A percentile compares a stretch with the other conserved stretches of the same genome.
These are phyloP conservation scores for Corynorhinus townsendii DNA, from an alignment of 2,113 vertebrate genomes.

Conservation along the genomic window DNA sequence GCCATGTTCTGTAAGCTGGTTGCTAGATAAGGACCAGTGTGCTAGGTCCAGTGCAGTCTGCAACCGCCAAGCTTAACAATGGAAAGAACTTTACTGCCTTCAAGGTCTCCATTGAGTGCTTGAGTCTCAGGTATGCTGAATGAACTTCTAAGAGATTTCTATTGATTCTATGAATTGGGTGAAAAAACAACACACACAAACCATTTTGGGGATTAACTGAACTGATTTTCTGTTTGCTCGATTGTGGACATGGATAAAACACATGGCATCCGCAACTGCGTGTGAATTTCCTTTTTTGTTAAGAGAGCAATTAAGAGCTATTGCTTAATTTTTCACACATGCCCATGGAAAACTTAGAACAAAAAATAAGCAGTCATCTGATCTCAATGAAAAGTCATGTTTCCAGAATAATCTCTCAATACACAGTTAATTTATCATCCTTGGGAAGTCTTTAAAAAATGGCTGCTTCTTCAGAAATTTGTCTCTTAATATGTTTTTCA, in stretches of 20 bases:
- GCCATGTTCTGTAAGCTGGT: too few relatives aligned
- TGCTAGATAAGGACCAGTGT: too few relatives aligned
- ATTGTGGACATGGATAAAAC: neutral
- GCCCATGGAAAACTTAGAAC: neutral
- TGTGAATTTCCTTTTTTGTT: neutral
- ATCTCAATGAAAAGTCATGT: neutral
- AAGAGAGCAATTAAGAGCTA: neutral
- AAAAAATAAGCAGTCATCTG: neutral
- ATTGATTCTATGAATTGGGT: neutral
- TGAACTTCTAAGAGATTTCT: neutral
- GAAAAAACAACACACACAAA: neutral
- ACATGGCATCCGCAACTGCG: neutral
- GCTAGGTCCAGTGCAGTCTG: neutral
- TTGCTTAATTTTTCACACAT: neutral
- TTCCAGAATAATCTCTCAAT: neutral
- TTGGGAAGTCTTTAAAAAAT: neutral
- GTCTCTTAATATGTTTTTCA: neutral
- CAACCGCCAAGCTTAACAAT: neutral
- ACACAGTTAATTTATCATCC: neutral
- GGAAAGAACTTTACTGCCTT: neutral
- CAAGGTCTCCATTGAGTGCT: neutral
- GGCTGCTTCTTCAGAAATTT: neutral
- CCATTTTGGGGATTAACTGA: neutral
- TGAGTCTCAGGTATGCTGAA: neutral
- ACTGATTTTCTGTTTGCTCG: neutral